Evolutionary conservation across 2,888 invertebrate genomes (phyloP).

Genomic region (Crossocerus cetratus): DNA sequence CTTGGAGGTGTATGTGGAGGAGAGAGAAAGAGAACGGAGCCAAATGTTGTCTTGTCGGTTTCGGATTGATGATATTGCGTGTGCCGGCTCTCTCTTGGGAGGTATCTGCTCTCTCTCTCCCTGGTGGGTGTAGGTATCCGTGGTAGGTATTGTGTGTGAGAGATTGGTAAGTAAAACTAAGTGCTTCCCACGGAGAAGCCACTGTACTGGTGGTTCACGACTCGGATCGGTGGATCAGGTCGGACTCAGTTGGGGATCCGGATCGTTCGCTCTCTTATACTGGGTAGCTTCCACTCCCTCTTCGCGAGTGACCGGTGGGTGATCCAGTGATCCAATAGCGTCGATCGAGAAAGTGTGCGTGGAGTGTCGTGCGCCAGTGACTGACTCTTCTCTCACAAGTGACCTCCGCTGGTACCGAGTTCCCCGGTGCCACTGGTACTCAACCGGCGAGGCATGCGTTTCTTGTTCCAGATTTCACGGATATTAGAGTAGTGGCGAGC

Average conservation of each 20-base stretch:
- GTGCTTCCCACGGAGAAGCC: too few relatives aligned
- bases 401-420: slow-evolving; percentile 66
- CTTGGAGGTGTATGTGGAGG: too few relatives aligned
- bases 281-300: slow-evolving; percentile 7
- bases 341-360: neutral
- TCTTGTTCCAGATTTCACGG: slow-evolving; percentile 66
- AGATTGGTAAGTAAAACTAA: too few relatives aligned
- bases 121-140: too few relatives aligned
- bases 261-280: neutral
- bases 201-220: neutral
- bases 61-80: too few relatives aligned
- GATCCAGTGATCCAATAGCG: slow-evolving; percentile 3
- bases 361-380: neutral
- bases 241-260: slow-evolving; percentile 1
- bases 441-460: slow-evolving; percentile 64
- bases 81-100: too few relatives aligned
- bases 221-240: slow-evolving; percentile 6
- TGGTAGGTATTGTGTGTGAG: too few relatives aligned
- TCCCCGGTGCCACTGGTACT: slow-evolving; percentile 67
- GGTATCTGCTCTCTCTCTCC: too few relatives aligned
- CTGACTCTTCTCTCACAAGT: slow-evolving; percentile 14
- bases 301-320: neutral
- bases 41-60: too few relatives aligned
- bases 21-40: too few relatives aligned
- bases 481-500: slow-evolving; percentile 59